Percentiles rank a stretch among this genome's conserved stretches.
Conservation (phyloP, 2,113 vertebrate species). For the Elaphurus davidianus region DNA sequence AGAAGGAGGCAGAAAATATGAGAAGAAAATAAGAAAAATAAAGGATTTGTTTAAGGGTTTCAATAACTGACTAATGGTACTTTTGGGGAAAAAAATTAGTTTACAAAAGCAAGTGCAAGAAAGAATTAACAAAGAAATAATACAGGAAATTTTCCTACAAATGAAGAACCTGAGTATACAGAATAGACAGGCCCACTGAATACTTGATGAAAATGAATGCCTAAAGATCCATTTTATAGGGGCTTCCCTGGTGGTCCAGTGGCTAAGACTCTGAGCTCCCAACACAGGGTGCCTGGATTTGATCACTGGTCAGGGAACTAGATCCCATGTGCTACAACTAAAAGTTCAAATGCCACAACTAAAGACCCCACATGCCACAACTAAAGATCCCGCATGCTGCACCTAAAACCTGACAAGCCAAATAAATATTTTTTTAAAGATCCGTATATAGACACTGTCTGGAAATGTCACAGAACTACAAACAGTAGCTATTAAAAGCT, state of each 20-base stretch:
- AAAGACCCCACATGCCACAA: background rate
- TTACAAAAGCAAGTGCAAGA: background rate
- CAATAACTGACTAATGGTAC: background rate
- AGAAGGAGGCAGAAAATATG: background rate
- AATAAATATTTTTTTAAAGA: background rate
- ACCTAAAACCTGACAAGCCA: accelerated
- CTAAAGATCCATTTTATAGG: background rate
- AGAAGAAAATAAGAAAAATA: conserved; percentile 19
- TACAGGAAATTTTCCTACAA: background rate
- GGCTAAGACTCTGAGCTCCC: background rate
- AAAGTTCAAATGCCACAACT: background rate
- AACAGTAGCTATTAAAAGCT: background rate
- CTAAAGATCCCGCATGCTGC: background rate
- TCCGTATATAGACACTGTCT: too few species aligned
- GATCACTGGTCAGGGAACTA: background rate
- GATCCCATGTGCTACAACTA: background rate
- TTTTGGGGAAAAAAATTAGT: background rate
- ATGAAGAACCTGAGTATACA: background rate
- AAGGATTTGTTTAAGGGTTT: background rate
- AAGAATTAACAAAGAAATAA: background rate
- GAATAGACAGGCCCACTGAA: background rate
- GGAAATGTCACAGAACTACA: background rate
- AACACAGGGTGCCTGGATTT: background rate
- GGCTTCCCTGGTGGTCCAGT: background rate
- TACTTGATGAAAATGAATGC: background rate